phyloP scores from a whole-genome alignment of 2,888 invertebrate species.

The Nephrotoma flavescens region DNA sequence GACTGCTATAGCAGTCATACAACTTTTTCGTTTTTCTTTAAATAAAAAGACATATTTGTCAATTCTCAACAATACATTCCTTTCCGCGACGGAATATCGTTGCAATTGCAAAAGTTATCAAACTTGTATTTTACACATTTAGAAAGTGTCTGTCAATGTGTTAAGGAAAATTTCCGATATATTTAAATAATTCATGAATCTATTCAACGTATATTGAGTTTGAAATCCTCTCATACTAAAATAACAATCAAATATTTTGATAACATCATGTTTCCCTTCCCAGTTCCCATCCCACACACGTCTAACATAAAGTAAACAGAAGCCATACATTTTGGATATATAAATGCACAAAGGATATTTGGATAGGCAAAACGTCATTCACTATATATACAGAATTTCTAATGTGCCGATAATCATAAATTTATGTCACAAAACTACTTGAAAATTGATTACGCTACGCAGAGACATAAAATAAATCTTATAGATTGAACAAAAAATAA shows the following conservation, averaged over 20 bases:
- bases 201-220: neutral
- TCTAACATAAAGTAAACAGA: neutral
- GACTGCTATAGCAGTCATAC: too few relatives aligned
- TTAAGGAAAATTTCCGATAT: too few relatives aligned
- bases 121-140: too few relatives aligned
- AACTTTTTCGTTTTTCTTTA: too few relatives aligned
- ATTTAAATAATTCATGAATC: neutral
- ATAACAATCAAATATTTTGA: neutral
- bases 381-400: neutral
- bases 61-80: too few relatives aligned
- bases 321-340: neutral
- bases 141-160: too few relatives aligned
- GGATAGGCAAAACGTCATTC: neutral
- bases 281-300: neutral
- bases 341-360: neutral
- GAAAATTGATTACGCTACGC: neutral
- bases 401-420: neutral
- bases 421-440: neutral
- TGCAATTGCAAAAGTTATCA: too few relatives aligned
- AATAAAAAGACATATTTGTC: too few relatives aligned
- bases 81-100: too few relatives aligned
- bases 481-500: neutral
- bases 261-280: neutral
- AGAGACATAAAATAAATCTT: neutral
- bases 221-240: neutral